phyloP scores from a whole-genome alignment of 2,888 invertebrate species.

The Caenorhabditis angaria region DNA sequence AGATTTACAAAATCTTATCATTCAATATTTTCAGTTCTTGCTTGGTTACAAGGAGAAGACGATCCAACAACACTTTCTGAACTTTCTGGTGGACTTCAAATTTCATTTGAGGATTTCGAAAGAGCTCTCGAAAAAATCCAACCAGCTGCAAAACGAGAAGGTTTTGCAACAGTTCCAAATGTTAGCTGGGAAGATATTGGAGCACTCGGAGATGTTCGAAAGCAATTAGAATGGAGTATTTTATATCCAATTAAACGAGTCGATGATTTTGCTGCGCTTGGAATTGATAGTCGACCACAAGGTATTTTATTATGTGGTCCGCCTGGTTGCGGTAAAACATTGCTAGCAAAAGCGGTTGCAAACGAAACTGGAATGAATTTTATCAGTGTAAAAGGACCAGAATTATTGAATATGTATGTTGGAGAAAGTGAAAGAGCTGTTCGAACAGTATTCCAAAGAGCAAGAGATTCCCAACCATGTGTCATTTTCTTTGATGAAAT shows the following conservation, averaged over 20 bases:
- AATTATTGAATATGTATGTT: slow-evolving; percentile 97
- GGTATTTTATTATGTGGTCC: slow-evolving; percentile 92
- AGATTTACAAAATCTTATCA: neutral
- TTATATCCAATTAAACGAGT: slow-evolving; percentile 88
- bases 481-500: slow-evolving; percentile 99
- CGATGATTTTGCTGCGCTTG: slow-evolving; percentile 82
- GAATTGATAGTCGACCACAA: slow-evolving; percentile 81
- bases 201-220: slow-evolving; percentile 85
- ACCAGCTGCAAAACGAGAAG: slow-evolving; percentile 79
- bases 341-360: slow-evolving; percentile 95
- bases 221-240: slow-evolving; percentile 89
- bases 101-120: slow-evolving; percentile 63
- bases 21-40: slow-evolving; percentile 49
- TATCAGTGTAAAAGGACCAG: slow-evolving; percentile 97
- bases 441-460: slow-evolving; percentile 92
- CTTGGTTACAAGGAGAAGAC: slow-evolving; percentile 64
- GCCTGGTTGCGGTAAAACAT: slow-evolving; percentile 87
- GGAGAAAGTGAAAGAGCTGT: slow-evolving; percentile 98
- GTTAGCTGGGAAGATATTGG: slow-evolving; percentile 97
- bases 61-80: slow-evolving; percentile 48
- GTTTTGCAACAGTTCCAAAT: slow-evolving; percentile 95
- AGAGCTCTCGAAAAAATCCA: slow-evolving; percentile 48
- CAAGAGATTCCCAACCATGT: slow-evolving; percentile 92
- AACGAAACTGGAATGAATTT: slow-evolving; percentile 99
- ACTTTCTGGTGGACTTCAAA: slow-evolving; percentile 49